Percentiles rank a stretch among this genome's conserved stretches.
phyloP scores from a whole-genome alignment of 1,140 invertebrate genomes.

The Drepana arcuata region DNA sequence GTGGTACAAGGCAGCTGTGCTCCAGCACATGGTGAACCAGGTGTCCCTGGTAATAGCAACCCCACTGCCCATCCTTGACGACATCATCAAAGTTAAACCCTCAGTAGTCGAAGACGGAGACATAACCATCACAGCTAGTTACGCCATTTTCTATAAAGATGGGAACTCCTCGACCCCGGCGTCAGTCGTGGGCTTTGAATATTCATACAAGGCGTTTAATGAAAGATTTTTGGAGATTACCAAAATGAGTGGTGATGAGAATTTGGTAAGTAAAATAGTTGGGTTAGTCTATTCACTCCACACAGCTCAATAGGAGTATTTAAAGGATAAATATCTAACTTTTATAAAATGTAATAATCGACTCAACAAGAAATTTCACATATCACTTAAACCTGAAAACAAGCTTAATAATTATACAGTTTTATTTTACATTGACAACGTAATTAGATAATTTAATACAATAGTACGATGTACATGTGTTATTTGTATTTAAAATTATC shows the following conservation, averaged over 20 bases:
- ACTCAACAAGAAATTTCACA: no score
- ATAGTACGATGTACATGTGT: neutral
- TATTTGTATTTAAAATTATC: neutral
- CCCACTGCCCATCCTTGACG: constrained; percentile 76
- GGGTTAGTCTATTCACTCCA: neutral
- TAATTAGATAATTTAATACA: neutral
- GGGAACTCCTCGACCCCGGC: constrained; percentile 85
- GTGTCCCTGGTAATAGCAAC: constrained; percentile 86
- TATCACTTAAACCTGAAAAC: no score
- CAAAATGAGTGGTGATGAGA: constrained; percentile 38
- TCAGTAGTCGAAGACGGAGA: constrained; percentile 66
- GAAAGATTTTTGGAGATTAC: constrained; percentile 82
- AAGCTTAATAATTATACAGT: no score
- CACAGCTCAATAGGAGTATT: no score
- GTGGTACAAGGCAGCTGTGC: constrained; percentile 93
- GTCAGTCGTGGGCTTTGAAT: constrained; percentile 90
- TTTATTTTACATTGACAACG: no score
- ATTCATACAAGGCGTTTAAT: constrained; percentile 78
- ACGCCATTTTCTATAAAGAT: constrained; percentile 88
- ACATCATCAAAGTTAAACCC: constrained; percentile 37
- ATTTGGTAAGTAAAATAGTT: constrained; percentile 10
- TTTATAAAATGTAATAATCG: no score
- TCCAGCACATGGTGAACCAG: constrained; percentile 85
- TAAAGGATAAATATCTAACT: no score
- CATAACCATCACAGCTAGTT: constrained; percentile 82